phyloP scores from a whole-genome alignment of 2,113 vertebrate species.

The Callocephalon fimbriatum region DNA sequence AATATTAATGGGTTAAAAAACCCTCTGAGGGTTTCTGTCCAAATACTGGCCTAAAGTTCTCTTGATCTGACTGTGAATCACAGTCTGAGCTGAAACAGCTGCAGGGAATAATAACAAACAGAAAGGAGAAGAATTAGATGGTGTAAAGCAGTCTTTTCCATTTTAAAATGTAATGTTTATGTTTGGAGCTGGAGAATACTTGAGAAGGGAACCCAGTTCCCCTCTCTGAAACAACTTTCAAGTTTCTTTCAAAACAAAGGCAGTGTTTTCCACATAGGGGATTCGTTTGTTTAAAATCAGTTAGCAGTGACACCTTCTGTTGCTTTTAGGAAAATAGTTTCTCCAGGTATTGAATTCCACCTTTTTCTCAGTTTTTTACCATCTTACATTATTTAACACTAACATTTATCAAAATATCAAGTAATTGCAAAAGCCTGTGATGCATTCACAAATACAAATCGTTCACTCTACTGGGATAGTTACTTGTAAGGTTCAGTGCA shows the following conservation, averaged over 20 bases:
- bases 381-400: background rate
- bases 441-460: background rate
- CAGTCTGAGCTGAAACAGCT: constrained; percentile 23
- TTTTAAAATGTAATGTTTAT: background rate
- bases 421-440: background rate
- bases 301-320: constrained; percentile 73
- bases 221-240: background rate
- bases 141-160: background rate
- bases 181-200: background rate
- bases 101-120: background rate
- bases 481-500: background rate
- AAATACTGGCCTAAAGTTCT: background rate
- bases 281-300: constrained; percentile 52
- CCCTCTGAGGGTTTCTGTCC: background rate
- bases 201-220: background rate
- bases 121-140: background rate
- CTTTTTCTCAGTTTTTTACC: background rate
- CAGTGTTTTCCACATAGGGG: background rate
- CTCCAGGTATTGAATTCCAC: background rate
- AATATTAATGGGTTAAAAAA: background rate
- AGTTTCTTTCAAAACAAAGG: constrained; percentile 44
- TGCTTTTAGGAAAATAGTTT: constrained; percentile 59
- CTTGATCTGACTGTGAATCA: background rate
- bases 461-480: background rate
- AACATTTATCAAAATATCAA: background rate